Evolutionary conservation across 35 echinoderm and acorn worm genomes (phyloP).

Genomic region (Heliocidaris erythrogramma): DNA sequence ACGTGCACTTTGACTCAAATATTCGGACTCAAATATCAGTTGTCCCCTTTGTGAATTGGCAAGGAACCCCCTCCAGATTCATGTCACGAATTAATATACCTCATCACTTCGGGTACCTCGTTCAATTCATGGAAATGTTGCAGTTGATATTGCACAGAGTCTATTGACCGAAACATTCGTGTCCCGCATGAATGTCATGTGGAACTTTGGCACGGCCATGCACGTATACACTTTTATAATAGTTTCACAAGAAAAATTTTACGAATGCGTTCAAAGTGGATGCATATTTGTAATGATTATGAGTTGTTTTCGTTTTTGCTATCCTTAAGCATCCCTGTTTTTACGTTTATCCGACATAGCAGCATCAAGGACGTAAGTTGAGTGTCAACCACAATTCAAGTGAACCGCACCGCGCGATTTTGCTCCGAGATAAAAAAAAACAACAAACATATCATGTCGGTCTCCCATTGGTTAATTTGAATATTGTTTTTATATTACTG

Average conservation of each 20-base stretch:
- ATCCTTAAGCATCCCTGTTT: too few species aligned
- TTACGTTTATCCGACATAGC: too few species aligned
- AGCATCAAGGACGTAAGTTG: too few species aligned
- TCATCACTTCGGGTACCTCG: not conserved
- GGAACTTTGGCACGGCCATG: not conserved
- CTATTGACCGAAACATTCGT: constrained; percentile 7
- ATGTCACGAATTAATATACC: constrained; percentile 8
- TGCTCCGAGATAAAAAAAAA: too few species aligned
- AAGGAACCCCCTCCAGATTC: not conserved
- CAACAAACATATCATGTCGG: too few species aligned
- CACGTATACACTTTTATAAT: not conserved
- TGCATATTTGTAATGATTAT: too few species aligned
- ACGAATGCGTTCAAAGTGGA: too few species aligned
- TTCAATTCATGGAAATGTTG: not conserved
- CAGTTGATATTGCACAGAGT: not conserved
- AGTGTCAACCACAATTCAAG: too few species aligned
- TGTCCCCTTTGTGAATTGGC: not conserved
- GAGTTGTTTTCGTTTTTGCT: too few species aligned
- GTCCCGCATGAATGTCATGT: not conserved
- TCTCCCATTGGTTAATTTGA: too few species aligned
- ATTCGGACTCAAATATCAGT: not conserved
- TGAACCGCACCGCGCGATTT: too few species aligned
- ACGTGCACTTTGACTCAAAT: not conserved
- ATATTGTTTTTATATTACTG: too few species aligned
- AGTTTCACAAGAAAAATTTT: not conserved